Evolutionary conservation across 2,113 vertebrate genomes (phyloP).

Genomic region (Gasterosteus nipponicus): DNA sequence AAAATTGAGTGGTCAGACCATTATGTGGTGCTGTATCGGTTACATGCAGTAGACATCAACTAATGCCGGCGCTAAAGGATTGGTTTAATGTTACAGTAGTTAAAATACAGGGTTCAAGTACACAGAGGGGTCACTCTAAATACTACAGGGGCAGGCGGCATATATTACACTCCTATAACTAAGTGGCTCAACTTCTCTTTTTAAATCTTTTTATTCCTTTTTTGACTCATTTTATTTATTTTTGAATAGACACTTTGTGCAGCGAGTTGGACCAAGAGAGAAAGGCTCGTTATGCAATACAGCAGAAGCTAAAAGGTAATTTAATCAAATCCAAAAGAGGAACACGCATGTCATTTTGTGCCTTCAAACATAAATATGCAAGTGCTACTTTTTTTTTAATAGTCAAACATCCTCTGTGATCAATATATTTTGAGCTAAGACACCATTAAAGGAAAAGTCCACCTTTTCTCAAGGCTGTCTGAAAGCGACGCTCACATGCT

Average conservation of each 20-base stretch:
- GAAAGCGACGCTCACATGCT: conserved; percentile 2
- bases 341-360: conserved; percentile 16
- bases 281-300: conserved; percentile 93
- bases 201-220: conserved; percentile 14
- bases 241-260: conserved; percentile 89
- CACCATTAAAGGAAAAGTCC: neutral
- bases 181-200: conserved; percentile 27
- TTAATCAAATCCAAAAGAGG: conserved; percentile 53
- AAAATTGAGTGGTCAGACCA: conserved; percentile 74
- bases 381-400: conserved; percentile 74
- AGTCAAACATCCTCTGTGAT: conserved; percentile 13
- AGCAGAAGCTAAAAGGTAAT: conserved; percentile 96
- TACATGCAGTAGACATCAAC: conserved; percentile 78
- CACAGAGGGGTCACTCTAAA: conserved; percentile 75
- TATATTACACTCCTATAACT: conserved; percentile 44
- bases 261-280: conserved; percentile 95
- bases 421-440: conserved; percentile 5
- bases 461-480: conserved; percentile 6
- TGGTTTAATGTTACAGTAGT: conserved; percentile 75
- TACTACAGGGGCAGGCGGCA: conserved; percentile 65
- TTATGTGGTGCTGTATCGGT: conserved; percentile 75
- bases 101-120: conserved; percentile 77
- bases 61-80: conserved; percentile 75
- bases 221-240: conserved; percentile 36
- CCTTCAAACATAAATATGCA: conserved; percentile 73